Percentiles rank a stretch among this genome's conserved stretches.
Evolutionary conservation across 2,113 vertebrate species (phyloP).

Genomic region (Nyctereutes procyonoides): DNA sequence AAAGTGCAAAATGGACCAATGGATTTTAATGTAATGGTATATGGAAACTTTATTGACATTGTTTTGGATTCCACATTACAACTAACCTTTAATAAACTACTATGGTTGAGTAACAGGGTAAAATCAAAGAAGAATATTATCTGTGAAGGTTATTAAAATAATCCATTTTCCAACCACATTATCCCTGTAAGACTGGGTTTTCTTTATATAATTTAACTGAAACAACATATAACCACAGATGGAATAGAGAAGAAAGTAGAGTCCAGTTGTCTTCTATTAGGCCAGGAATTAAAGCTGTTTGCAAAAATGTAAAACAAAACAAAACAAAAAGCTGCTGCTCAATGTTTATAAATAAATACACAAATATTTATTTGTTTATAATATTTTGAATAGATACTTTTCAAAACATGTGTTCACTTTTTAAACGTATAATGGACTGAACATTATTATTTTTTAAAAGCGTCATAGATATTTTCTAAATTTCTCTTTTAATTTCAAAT

Average conservation of each 20-base stretch:
- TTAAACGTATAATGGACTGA: not conserved
- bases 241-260: not conserved
- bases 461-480: not conserved
- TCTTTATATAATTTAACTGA: not conserved
- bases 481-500: conserved; percentile 20
- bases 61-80: not conserved
- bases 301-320: not conserved
- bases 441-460: not conserved
- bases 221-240: not conserved
- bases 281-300: not conserved
- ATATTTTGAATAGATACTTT: not conserved
- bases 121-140: not conserved
- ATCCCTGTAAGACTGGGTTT: not conserved
- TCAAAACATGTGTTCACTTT: not conserved
- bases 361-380: not conserved
- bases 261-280: conserved; percentile 9
- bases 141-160: conserved; percentile 13
- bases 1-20: not conserved
- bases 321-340: not conserved
- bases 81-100: conserved; percentile 34
- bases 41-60: conserved; percentile 8
- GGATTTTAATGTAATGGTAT: not conserved
- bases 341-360: not conserved
- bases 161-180: not conserved
- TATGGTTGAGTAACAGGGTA: not conserved